These are phyloP conservation scores for Sceloporus tristichus DNA, from an alignment of 2,113 vertebrate genomes.

Conservation along the genomic window DNA sequence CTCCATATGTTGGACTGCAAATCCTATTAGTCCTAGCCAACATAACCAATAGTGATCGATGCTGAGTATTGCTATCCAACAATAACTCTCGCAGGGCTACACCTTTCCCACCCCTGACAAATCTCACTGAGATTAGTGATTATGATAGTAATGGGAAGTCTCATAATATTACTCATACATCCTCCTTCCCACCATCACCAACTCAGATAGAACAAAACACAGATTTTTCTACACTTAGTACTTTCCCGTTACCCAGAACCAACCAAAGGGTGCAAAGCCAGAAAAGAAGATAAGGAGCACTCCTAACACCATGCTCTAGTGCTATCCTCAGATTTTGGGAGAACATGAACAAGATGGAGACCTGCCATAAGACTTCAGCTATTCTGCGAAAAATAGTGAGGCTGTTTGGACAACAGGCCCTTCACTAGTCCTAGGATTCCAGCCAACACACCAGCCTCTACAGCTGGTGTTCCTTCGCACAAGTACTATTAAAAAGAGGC, in stretches of 20 bases:
- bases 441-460: background rate
- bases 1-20: background rate
- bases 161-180: background rate
- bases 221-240: background rate
- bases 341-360: background rate
- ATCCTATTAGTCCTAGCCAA: background rate
- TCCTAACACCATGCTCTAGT: background rate
- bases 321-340: background rate
- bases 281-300: background rate
- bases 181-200: background rate
- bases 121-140: background rate
- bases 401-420: background rate
- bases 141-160: no score
- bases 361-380: no score
- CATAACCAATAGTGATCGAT: no score
- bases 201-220: background rate
- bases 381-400: background rate
- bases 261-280: background rate
- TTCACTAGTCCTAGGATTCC: background rate
- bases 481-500: background rate
- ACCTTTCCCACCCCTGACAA: background rate
- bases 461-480: background rate
- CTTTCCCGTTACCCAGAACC: background rate
- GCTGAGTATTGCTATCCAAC: no score
- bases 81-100: background rate